Evolutionary conservation across 1,140 invertebrate genomes (phyloP), one percentile per base, ranked within the genome.

Genomic region (Chrysomallon squamiferum): DNA sequence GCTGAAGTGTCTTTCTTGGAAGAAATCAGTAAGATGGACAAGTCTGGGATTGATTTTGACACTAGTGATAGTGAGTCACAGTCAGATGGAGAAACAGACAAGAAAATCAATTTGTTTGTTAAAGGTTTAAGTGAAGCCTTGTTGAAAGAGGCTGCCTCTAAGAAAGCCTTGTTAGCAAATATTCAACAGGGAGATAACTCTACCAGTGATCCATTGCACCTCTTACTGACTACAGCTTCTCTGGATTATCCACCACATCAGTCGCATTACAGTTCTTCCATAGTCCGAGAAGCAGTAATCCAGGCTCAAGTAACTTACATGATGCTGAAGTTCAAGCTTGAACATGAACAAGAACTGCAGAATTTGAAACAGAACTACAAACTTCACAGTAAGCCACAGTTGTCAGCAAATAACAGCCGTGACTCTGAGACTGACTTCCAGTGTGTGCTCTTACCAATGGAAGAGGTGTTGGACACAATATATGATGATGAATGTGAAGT

Each of bases 401-500:
- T 22, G 49, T 65, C 29, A 38, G 66, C 65, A 11, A 73, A 75
- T 43, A 67, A 75, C 15, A 75, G 74, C 50, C 62, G 65, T 27
- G 71, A 79, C 45, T 72, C 75, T 20, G 77, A 75, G 45, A 68
- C 67, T 38, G 76, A 78, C 64, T 63, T 79, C 43, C 71, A 79
- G 50, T 63, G 67, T 29, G 69, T 75, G 22, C 30, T 82, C 35
- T 60, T 68, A 25, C 72, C 75, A 27, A 70, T 80, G 72, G 80
- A 82, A 52, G 78, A 80, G 59, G 76, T 80, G 25, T 56, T 82
- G 49, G 77, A 82, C 47, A 79, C 68, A 29, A 80, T 80, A 52
- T 78, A 77, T 63, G 75, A 77, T 45, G 80, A 82, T 69, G 80
- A 82, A 65, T 54, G 71, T 66, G 75, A 77, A 59, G 78, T 80